A percentile compares a stretch with the other conserved stretches of the same genome.
phyloP scores from a whole-genome alignment of 2,888 invertebrate species.

The Carpatolechia fugitivella region DNA sequence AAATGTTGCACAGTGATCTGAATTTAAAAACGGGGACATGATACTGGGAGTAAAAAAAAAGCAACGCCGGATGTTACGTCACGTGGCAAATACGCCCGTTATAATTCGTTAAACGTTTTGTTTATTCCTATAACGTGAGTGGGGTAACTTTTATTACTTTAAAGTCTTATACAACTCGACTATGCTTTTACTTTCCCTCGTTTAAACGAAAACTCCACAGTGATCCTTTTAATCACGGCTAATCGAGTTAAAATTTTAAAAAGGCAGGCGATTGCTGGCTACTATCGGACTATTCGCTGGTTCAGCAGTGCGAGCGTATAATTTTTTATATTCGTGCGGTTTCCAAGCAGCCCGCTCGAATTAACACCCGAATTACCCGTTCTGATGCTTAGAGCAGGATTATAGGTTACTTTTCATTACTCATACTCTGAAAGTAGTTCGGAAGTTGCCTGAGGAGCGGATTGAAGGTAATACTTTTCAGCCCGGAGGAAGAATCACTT shows the following conservation, averaged over 20 bases:
- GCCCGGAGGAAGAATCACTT: no score
- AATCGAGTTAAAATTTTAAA: neutral
- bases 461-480: no score
- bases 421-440: no score
- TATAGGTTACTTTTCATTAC: conserved; percentile 15
- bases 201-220: neutral
- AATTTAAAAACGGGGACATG: conserved; percentile 2
- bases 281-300: conserved; percentile 12
- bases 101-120: no score
- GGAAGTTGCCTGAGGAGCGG: no score
- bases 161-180: neutral
- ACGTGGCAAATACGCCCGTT: no score
- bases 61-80: no score
- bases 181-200: neutral
- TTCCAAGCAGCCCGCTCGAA: conserved; percentile 27
- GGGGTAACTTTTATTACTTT: no score
- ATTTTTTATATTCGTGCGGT: conserved; percentile 34
- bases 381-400: conserved; percentile 3
- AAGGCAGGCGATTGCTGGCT: conserved; percentile 17
- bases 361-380: conserved; percentile 40
- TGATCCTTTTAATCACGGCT: neutral
- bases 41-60: no score
- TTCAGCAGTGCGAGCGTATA: conserved; percentile 25
- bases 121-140: no score
- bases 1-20: conserved; percentile 2